phyloP scores from a whole-genome alignment of 2,113 vertebrate species.

The Deroptyus accipitrinus region DNA sequence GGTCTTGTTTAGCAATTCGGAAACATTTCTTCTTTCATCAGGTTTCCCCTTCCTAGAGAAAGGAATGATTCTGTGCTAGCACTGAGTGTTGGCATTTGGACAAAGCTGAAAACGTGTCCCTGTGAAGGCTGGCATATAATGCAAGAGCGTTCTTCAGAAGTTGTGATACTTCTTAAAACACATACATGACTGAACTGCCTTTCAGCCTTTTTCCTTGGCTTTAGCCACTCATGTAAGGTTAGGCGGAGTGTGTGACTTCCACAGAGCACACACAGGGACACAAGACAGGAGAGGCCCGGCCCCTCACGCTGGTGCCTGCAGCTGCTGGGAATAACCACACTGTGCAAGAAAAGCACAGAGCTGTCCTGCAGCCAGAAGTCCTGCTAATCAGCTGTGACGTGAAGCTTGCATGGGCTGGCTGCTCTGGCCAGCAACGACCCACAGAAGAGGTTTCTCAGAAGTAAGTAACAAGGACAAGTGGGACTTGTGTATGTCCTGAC shows the following conservation, averaged over 20 bases:
- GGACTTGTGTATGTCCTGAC: no score
- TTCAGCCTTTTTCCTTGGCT: background rate
- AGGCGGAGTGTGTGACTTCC: background rate
- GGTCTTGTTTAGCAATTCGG: background rate
- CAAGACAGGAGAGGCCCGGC: background rate
- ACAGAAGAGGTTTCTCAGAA: background rate
- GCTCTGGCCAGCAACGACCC: background rate
- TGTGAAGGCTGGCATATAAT: background rate
- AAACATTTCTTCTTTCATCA: background rate
- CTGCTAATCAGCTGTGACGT: background rate
- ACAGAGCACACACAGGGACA: background rate
- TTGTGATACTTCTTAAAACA: background rate
- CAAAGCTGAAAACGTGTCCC: background rate
- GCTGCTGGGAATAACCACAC: background rate
- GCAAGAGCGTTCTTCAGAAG: background rate
- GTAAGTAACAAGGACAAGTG: background rate
- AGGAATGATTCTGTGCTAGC: background rate
- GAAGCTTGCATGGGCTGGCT: background rate
- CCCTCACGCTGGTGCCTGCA: accelerated
- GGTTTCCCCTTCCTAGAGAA: background rate
- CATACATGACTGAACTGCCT: background rate
- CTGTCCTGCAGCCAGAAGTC: background rate
- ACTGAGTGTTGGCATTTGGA: background rate
- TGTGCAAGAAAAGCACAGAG: background rate
- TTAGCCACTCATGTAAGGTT: background rate